A percentile compares a stretch with the other conserved stretches of the same genome.
Conservation (phyloP, 2,113 vertebrate genomes). For the Cheilinus undulatus region DNA sequence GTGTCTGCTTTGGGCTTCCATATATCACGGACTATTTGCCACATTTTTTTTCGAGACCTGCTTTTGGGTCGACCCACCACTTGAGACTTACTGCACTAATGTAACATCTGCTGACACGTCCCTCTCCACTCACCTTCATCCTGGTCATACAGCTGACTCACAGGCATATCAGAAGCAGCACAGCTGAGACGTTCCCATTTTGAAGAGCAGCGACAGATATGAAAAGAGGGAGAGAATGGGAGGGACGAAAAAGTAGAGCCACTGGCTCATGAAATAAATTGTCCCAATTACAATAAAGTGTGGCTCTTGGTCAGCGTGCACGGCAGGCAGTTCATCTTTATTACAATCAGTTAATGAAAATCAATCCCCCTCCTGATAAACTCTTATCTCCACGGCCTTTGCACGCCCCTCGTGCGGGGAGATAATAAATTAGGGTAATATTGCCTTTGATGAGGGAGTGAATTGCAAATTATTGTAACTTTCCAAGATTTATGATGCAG, state of each 20-base stretch:
- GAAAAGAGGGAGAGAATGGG: slow-evolving; percentile 23
- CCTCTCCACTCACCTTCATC: slow-evolving; percentile 21
- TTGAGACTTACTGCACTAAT: no score
- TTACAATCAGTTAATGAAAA: slow-evolving; percentile 91
- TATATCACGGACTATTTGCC: no score
- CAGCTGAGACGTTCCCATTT: slow-evolving; percentile 59
- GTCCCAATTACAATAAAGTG: slow-evolving; percentile 89
- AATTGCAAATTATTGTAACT: slow-evolving; percentile 90
- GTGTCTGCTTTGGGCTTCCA: no score
- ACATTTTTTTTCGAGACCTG: no score
- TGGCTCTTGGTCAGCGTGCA: slow-evolving; percentile 85
- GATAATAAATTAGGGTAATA: slow-evolving; percentile 90
- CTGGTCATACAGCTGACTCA: slow-evolving; percentile 23
- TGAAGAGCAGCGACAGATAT: slow-evolving; percentile 52
- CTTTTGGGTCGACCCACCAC: no score
- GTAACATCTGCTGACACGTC: slow-evolving; percentile 49
- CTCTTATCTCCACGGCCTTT: slow-evolving; percentile 87
- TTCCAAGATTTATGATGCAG: slow-evolving; percentile 88
- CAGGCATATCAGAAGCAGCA: slow-evolving; percentile 34
- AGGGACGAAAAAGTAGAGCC: slow-evolving; percentile 69
- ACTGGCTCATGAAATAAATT: slow-evolving; percentile 86
- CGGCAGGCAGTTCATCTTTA: slow-evolving; percentile 88
- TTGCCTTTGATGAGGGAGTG: slow-evolving; percentile 89
- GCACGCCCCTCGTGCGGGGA: slow-evolving; percentile 78
- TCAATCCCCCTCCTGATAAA: slow-evolving; percentile 90